These are phyloP conservation scores for Ochotona princeps DNA, from an alignment of 2,113 vertebrate genomes.

Conservation along the genomic window DNA sequence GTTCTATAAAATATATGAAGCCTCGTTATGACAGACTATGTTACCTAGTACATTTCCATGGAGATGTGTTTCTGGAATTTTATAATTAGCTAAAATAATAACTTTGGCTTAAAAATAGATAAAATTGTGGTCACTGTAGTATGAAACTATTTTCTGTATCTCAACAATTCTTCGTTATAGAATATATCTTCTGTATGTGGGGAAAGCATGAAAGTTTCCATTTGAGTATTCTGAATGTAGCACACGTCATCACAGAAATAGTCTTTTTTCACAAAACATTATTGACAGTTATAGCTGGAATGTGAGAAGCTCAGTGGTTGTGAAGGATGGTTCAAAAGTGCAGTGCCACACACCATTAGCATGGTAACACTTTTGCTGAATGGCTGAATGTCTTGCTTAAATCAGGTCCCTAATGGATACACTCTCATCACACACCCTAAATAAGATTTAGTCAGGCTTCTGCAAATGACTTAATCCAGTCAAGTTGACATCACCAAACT, in stretches of 20 bases:
- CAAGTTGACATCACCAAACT: too few species aligned
- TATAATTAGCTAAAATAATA: background rate
- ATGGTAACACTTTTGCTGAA: background rate
- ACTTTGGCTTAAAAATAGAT: background rate
- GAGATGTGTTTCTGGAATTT: background rate
- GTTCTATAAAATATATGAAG: background rate
- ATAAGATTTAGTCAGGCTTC: too few species aligned
- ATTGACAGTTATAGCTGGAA: background rate
- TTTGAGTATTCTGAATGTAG: background rate
- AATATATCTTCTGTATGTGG: background rate
- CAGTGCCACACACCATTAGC: background rate
- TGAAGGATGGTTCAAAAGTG: background rate
- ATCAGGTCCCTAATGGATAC: too few species aligned
- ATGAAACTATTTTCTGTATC: background rate
- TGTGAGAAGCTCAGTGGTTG: background rate
- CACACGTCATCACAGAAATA: background rate
- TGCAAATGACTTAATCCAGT: too few species aligned
- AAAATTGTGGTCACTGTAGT: background rate
- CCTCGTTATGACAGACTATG: background rate
- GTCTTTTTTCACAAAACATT: background rate
- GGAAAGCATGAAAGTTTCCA: background rate
- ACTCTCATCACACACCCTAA: too few species aligned
- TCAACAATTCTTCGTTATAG: background rate
- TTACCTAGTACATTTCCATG: background rate
- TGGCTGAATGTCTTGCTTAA: too few species aligned